Percentiles rank a stretch among this genome's conserved stretches.
Conservation (phyloP, 2,113 vertebrate species). For the Diadophis punctatus region DNA sequence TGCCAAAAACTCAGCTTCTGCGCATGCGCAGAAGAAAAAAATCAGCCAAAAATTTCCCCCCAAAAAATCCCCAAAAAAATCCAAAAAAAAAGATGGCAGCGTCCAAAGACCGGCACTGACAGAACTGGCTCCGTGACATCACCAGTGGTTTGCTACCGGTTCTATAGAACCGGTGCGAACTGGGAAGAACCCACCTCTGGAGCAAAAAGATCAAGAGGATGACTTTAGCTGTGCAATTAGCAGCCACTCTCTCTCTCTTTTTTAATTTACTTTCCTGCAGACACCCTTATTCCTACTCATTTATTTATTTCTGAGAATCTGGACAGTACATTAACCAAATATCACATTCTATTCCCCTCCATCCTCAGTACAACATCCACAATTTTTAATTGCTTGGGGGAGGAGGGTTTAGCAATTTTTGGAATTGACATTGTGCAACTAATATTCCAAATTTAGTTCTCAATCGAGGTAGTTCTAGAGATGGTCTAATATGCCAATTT, state of each 20-base stretch:
- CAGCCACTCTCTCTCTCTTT: background rate
- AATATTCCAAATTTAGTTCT: background rate
- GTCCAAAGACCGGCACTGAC: too few relatives aligned
- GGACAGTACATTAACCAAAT: background rate
- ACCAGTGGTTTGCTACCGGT: too few relatives aligned
- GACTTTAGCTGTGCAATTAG: background rate
- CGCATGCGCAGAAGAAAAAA: too few relatives aligned
- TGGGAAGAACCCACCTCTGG: too few relatives aligned
- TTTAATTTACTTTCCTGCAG: too few relatives aligned
- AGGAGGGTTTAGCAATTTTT: background rate
- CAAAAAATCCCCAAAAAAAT: too few relatives aligned
- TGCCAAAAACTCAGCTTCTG: too few relatives aligned
- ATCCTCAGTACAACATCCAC: background rate
- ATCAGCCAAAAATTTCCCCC: too few relatives aligned
- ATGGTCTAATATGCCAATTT: background rate
- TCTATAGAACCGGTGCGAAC: too few relatives aligned
- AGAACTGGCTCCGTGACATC: too few relatives aligned
- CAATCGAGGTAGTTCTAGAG: background rate
- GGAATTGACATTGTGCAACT: background rate
- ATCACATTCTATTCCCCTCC: background rate
- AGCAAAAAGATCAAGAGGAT: background rate
- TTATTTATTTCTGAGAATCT: background rate
- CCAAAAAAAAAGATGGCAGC: too few relatives aligned
- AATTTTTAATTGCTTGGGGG: background rate
- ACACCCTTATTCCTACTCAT: background rate